A percentile compares a stretch with the other conserved stretches of the same genome.
Evolutionary conservation across 2,797 vertebrate species (phyloP).

Genomic region (Megaceryle alcyon): DNA sequence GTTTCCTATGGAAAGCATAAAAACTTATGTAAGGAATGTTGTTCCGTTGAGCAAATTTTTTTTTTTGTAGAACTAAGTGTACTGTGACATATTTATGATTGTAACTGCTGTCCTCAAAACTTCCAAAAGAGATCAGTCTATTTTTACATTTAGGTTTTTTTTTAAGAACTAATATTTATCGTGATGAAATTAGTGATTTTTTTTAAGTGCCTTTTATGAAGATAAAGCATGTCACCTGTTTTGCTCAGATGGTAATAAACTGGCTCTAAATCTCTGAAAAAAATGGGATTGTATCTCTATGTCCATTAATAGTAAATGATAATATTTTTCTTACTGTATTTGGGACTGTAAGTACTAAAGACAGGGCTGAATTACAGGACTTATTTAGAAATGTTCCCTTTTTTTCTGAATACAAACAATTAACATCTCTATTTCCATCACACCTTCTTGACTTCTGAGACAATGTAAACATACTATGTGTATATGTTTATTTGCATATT

Average conservation of each 20-base stretch:
- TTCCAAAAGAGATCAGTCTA: background rate
- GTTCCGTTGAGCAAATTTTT: background rate
- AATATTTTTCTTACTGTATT: background rate
- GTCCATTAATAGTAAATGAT: background rate
- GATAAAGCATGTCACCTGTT: background rate
- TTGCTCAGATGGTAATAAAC: background rate
- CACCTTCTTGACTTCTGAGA: background rate
- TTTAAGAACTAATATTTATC: background rate
- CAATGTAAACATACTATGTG: background rate
- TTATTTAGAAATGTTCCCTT: background rate
- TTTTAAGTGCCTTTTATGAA: too few relatives aligned
- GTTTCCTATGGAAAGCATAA: background rate
- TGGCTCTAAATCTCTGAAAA: background rate
- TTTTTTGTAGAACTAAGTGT: background rate
- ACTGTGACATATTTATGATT: background rate
- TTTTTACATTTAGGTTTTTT: background rate
- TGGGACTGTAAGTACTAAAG: background rate
- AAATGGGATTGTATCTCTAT: background rate
- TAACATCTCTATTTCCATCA: background rate
- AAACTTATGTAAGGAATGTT: background rate
- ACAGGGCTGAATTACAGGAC: background rate
- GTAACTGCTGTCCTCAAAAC: background rate
- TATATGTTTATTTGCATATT: background rate
- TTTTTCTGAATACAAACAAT: background rate
- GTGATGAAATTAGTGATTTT: background rate